Evolutionary conservation across 2,113 vertebrate species (phyloP).

Genomic region (Arothron firmamentum): DNA sequence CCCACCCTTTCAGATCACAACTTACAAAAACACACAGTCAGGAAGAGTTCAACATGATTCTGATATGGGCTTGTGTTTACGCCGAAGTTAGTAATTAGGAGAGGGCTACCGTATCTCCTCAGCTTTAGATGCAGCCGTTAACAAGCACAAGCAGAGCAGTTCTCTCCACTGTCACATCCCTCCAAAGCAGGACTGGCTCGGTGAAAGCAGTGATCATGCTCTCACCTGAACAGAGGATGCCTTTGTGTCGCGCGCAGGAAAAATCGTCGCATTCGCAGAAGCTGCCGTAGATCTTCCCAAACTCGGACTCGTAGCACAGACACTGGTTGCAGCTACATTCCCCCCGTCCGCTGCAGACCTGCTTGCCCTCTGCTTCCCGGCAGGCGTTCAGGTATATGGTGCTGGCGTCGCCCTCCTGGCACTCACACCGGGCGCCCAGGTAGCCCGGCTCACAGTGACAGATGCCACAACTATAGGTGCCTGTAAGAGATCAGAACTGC

Average conservation of each 20-base stretch:
- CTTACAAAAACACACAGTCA: neutral
- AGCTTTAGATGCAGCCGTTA: neutral
- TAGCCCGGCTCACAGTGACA: slow-evolving; percentile 84
- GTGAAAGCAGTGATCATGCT: fast-evolving
- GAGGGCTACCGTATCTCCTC: neutral
- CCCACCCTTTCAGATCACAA: neutral
- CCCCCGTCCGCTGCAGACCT: slow-evolving; percentile 89
- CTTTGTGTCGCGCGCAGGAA: slow-evolving; percentile 93
- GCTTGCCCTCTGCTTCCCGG: slow-evolving; percentile 87
- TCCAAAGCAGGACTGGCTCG: neutral
- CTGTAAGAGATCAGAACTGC: slow-evolving; percentile 19
- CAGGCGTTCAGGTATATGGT: slow-evolving; percentile 78
- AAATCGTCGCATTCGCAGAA: slow-evolving; percentile 98
- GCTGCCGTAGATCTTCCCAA: slow-evolving; percentile 92
- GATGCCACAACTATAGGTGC: slow-evolving; percentile 81
- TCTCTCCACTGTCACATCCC: neutral
- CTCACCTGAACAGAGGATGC: slow-evolving; percentile 95
- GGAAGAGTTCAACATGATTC: neutral
- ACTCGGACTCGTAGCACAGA: slow-evolving; percentile 91
- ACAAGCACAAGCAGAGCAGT: neutral
- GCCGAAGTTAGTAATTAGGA: neutral
- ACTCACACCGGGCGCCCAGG: slow-evolving; percentile 89
- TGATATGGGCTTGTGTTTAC: slow-evolving; percentile 11
- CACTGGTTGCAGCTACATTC: slow-evolving; percentile 97
- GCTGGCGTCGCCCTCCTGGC: slow-evolving; percentile 82